Base-by-base conservation (phyloP, 2,113 vertebrate genomes). In the Corydoras sp. region DNA sequence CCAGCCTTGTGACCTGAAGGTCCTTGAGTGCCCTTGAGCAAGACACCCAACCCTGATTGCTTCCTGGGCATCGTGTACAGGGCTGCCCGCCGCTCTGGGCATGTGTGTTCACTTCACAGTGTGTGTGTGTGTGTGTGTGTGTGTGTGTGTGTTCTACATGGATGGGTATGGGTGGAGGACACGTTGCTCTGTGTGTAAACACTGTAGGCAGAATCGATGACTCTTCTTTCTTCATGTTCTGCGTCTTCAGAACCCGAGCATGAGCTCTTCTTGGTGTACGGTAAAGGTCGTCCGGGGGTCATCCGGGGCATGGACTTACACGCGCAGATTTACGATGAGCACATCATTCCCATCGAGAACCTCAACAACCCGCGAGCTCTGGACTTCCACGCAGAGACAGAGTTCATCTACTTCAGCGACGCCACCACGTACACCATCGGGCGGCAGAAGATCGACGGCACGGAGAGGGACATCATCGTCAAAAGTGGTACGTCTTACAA, bases 281-380 rank as follows among this genome's bases (percentile, higher is more conserved):
- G 96, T 61, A 96, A 98, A 60, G 96, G 96, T 6, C 94, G 95
- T 0, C 96, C 96, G 0, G 96, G 96, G 65, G 93, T 98, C 82
- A 98, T 98, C 81, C 88, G 95, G 0, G 96, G 96, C 11, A 98
- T 98, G 96, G 95, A 98, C 81, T 92, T 97, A 91, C 94, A 95
- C 0, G 93, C 95, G 53, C 95, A 92, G 70, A 94, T 96, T 43
- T 95, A 95, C 0, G 96, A 98, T 0, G 96, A 98, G 78, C 96
- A 98, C 86, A 98, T 98, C 92, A 98, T 98, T 75, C 96, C 96
- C 79, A 98, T 98, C 0, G 96, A 98, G 87, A 98, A 98, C 89
- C 90, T 98, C 50, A 95, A 97, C 92, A 98, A 98, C 77, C 96
- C 96, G 4, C 84, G 96, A 7, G 96, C 96, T 0, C 81, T 98